These are phyloP conservation scores for Dreissena rostriformis DNA, from an alignment of 1,140 invertebrate genomes.

Conservation along the genomic window DNA sequence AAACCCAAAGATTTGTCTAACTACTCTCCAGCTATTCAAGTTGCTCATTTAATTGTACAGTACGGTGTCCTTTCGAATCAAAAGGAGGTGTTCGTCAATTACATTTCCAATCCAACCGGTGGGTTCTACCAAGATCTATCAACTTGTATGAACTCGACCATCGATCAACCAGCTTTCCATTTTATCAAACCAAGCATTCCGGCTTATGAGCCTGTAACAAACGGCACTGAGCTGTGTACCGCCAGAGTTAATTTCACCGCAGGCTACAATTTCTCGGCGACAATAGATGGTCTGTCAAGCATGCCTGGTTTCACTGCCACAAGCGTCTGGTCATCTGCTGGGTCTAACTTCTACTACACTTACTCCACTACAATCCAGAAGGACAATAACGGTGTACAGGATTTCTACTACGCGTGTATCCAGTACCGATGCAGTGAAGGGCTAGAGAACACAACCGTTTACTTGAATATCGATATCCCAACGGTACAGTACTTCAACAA, in stretches of 20 bases:
- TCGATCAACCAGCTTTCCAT: constrained; percentile 16
- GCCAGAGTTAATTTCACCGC: constrained; percentile 16
- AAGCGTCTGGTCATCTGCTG: constrained; percentile 13
- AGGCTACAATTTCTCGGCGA: not conserved
- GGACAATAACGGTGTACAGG: too few species aligned
- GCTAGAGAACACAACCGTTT: not conserved
- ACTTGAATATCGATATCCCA: not conserved
- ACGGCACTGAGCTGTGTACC: constrained; percentile 21
- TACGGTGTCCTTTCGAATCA: constrained; percentile 22
- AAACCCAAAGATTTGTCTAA: constrained; percentile 4
- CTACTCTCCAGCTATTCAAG: constrained; percentile 9
- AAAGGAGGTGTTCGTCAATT: constrained; percentile 18
- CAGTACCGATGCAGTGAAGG: not conserved
- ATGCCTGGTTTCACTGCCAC: constrained; percentile 9
- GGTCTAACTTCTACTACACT: not conserved
- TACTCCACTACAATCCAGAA: too few species aligned
- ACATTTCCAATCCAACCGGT: not conserved
- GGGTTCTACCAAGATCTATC: constrained; percentile 12
- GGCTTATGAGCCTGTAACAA: not conserved
- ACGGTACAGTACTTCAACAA: constrained; percentile 17
- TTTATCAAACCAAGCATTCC: constrained; percentile 15
- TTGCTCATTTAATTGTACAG: not conserved
- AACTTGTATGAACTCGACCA: not conserved
- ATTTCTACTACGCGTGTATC: too few species aligned
- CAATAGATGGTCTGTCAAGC: not conserved